phyloP scores from a whole-genome alignment of 2,113 vertebrate genomes.

The Chamaea fasciata region DNA sequence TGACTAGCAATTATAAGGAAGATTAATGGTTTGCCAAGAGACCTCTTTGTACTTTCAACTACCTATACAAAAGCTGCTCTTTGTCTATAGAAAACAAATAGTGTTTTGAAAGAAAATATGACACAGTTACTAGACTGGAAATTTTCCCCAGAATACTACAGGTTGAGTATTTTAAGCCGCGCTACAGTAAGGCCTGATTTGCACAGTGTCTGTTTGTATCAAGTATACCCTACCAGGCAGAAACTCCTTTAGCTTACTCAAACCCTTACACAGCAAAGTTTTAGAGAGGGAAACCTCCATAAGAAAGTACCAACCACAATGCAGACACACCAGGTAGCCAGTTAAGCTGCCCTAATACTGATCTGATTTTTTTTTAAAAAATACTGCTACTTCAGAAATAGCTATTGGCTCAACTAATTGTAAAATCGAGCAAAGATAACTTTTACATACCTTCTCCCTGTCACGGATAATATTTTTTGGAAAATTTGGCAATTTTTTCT shows the following conservation, averaged over 20 bases:
- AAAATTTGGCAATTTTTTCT: background rate
- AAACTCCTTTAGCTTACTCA: background rate
- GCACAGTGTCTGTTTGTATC: background rate
- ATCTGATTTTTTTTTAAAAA: background rate
- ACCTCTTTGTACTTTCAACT: background rate
- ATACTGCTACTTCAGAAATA: background rate
- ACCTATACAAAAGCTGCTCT: conserved; percentile 15
- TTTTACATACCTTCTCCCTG: background rate
- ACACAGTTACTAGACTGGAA: background rate
- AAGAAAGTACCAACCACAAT: background rate
- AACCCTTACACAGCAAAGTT: background rate
- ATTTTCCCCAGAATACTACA: background rate
- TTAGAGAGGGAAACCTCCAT: background rate
- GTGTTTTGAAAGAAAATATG: conserved; percentile 27
- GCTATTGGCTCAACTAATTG: background rate
- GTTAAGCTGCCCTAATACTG: background rate
- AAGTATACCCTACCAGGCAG: background rate
- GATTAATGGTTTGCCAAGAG: conserved; percentile 44
- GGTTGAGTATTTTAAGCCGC: background rate
- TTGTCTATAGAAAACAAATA: conserved; percentile 40
- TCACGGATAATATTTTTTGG: background rate
- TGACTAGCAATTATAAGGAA: conserved; percentile 22
- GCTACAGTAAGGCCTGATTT: background rate
- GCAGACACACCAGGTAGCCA: background rate
- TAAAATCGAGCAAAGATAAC: background rate